Evolutionary conservation across 2,888 invertebrate species (phyloP).

Genomic region (Drosophila fulvimacula): DNA sequence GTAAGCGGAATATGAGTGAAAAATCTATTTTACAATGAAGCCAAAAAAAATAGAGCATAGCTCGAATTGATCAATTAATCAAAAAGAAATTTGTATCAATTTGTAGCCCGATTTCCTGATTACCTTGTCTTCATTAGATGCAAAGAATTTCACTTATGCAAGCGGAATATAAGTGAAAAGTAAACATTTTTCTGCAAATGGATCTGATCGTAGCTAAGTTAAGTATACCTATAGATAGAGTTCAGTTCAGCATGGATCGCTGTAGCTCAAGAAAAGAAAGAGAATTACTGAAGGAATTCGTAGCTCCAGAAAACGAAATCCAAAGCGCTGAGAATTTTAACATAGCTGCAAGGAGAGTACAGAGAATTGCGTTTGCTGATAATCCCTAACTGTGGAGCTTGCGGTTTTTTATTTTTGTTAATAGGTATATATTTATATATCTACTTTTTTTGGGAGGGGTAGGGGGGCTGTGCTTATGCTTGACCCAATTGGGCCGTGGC

Average conservation of each 20-base stretch:
- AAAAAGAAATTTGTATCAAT: too few relatives aligned
- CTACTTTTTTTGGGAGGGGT: neutral
- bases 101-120: too few relatives aligned
- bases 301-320: neutral
- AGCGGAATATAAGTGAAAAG: neutral
- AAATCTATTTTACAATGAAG: too few relatives aligned
- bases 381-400: conserved; percentile 22
- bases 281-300: neutral
- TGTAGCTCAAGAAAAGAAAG: too few relatives aligned
- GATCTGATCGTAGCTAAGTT: neutral
- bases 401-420: conserved; percentile 13
- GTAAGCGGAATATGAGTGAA: too few relatives aligned
- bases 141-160: too few relatives aligned
- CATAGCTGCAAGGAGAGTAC: neutral
- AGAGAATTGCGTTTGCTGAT: conserved; percentile 12
- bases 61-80: too few relatives aligned
- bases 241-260: too few relatives aligned
- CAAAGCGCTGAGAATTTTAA: neutral
- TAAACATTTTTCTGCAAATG: too few relatives aligned
- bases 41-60: too few relatives aligned
- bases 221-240: neutral
- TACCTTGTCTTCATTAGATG: too few relatives aligned
- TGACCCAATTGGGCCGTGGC: conserved; percentile 27
- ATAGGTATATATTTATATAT: conserved; percentile 8
- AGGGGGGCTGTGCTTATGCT: conserved; percentile 5